Percentiles rank a stretch among this genome's conserved stretches.
These are phyloP conservation scores for Dermatophagoides farinae DNA, from an alignment of 1,140 invertebrate genomes.

Conservation along the genomic window DNA sequence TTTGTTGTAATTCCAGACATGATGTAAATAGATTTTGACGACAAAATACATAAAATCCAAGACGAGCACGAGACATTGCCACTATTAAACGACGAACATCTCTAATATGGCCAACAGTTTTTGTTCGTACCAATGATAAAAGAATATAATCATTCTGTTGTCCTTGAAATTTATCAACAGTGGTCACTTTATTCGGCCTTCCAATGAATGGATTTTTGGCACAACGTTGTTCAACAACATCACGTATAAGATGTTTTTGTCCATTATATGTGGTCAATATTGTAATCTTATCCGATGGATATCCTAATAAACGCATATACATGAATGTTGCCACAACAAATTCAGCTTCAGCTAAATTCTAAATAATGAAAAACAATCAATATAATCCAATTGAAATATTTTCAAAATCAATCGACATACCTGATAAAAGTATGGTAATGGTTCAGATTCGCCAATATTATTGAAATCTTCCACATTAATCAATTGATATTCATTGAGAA, in stretches of 20 bases:
- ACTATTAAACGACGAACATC: conserved; percentile 91
- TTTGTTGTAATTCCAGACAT: conserved; percentile 85
- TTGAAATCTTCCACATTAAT: conserved; percentile 94
- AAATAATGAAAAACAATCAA: conserved; percentile 19
- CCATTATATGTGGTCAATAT: conserved; percentile 99
- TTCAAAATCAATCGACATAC: conserved; percentile 27
- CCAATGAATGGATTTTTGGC: conserved; percentile 92
- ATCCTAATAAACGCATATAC: conserved; percentile 94
- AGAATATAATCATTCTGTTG: conserved; percentile 98
- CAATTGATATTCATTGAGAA: conserved; percentile 80
- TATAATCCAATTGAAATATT: not conserved
- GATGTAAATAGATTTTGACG: conserved; percentile 75
- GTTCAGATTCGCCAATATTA: conserved; percentile 86
- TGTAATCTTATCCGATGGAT: conserved; percentile 90
- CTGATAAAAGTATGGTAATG: conserved; percentile 95
- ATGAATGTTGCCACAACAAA: conserved; percentile 93
- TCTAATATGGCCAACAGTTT: conserved; percentile 82
- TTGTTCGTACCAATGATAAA: conserved; percentile 81
- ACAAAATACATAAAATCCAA: conserved; percentile 91
- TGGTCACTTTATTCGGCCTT: conserved; percentile 73
- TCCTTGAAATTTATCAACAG: conserved; percentile 98
- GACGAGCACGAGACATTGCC: conserved; percentile 88
- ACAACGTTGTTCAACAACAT: conserved; percentile 84
- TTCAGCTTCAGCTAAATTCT: conserved; percentile 96
- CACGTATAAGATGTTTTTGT: conserved; percentile 88